Conservation (phyloP, 2,797 vertebrate genomes). For the Remorina albescens region DNA sequence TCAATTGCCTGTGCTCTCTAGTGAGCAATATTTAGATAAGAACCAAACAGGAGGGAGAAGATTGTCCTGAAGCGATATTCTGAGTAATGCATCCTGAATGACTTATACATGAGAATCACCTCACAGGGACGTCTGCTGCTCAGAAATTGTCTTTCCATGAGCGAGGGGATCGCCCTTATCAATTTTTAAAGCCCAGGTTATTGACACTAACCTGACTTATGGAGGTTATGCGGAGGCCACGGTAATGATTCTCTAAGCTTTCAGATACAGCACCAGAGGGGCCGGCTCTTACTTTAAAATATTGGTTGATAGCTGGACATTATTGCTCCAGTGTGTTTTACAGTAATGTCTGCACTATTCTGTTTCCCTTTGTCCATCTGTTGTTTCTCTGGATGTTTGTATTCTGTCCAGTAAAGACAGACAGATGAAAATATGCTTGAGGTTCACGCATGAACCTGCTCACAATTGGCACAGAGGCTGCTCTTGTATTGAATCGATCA, state of each 20-base stretch:
- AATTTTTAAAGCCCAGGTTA: conserved; percentile 85
- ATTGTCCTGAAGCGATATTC: conserved; percentile 54
- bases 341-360: conserved; percentile 48
- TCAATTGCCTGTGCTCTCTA: conserved; percentile 39
- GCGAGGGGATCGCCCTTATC: conserved; percentile 77
- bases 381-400: conserved; percentile 34
- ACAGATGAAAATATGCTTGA: neutral
- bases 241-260: conserved; percentile 78
- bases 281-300: conserved; percentile 56
- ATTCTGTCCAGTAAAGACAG: conserved; percentile 7
- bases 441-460: neutral
- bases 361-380: conserved; percentile 55
- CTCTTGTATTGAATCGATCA: neutral
- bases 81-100: conserved; percentile 60
- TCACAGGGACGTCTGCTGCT: conserved; percentile 53
- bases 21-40: conserved; percentile 58
- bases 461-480: neutral
- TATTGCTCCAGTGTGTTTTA: conserved; percentile 60
- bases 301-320: conserved; percentile 39
- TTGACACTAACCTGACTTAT: conserved; percentile 84
- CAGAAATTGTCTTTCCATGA: conserved; percentile 65
- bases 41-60: conserved; percentile 39
- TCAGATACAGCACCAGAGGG: conserved; percentile 59
- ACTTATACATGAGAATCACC: conserved; percentile 72
- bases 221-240: conserved; percentile 80